phyloP scores from a whole-genome alignment of 2,888 invertebrate species.

The Cantharis lateralis region DNA sequence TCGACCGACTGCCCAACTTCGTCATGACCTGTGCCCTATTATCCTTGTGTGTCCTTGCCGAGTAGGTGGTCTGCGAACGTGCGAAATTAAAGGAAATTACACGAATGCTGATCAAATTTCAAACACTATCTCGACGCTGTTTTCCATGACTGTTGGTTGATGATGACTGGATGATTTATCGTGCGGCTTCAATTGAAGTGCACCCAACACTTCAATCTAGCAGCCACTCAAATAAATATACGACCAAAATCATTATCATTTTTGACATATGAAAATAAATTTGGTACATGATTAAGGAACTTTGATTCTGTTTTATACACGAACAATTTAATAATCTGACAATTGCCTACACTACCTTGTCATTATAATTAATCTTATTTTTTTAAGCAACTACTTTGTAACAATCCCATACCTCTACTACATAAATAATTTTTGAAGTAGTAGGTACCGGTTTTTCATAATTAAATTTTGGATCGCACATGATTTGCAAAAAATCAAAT shows the following conservation, averaged over 20 bases:
- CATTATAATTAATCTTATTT: background rate
- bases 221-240: slow-evolving; percentile 1
- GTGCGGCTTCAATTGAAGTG: slow-evolving; percentile 17
- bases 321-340: background rate
- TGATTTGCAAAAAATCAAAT: background rate
- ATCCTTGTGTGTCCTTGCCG: slow-evolving; percentile 32
- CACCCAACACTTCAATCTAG: slow-evolving; percentile 1
- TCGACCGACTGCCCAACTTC: slow-evolving; percentile 19
- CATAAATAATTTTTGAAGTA: background rate
- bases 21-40: slow-evolving; percentile 32
- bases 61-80: slow-evolving; percentile 29
- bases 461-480: background rate
- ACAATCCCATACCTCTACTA: background rate
- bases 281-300: background rate
- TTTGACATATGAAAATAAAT: background rate
- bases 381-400: background rate
- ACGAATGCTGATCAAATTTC: slow-evolving; percentile 20
- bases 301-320: background rate
- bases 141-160: background rate
- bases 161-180: slow-evolving; percentile 7
- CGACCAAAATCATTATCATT: background rate
- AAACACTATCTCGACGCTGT: slow-evolving; percentile 7
- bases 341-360: background rate
- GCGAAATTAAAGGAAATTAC: slow-evolving; percentile 28
- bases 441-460: background rate